Evolutionary conservation across 2,113 vertebrate genomes (phyloP).

Genomic region (Elgaria multicarinata): DNA sequence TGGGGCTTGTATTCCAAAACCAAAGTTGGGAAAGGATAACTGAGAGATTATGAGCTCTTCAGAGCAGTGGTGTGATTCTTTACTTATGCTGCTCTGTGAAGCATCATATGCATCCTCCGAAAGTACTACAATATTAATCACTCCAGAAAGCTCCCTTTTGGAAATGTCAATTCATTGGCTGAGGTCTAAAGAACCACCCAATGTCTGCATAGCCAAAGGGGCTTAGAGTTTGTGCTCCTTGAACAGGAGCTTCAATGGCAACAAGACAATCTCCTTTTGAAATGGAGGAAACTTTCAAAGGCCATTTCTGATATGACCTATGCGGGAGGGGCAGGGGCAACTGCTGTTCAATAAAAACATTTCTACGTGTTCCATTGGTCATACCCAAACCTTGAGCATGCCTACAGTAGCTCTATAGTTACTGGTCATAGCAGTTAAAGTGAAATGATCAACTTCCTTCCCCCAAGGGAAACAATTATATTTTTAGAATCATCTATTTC

Average conservation of each 20-base stretch:
- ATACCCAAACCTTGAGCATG: not conserved
- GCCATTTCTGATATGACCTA: no score
- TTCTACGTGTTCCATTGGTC: not conserved
- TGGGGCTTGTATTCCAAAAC: not conserved
- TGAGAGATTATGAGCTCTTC: no score
- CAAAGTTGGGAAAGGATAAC: not conserved
- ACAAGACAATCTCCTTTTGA: not conserved
- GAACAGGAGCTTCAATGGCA: not conserved
- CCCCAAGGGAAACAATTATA: not conserved
- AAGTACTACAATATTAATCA: not conserved
- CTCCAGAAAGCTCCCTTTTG: not conserved
- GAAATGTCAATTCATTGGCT: not conserved
- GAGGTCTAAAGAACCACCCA: not conserved
- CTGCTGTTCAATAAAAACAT: not conserved
- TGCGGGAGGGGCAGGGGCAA: not conserved
- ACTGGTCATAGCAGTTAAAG: constrained; percentile 1
- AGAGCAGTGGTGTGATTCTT: not conserved
- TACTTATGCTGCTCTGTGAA: not conserved
- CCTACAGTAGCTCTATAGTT: not conserved
- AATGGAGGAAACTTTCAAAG: not conserved
- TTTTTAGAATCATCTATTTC: not conserved
- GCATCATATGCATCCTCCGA: not conserved
- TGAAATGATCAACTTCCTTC: not conserved
- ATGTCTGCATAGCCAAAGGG: not conserved
- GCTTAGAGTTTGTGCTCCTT: not conserved